These are phyloP conservation scores for Toxonevra muliebris DNA, from an alignment of 2,888 invertebrate species.

Conservation along the genomic window DNA sequence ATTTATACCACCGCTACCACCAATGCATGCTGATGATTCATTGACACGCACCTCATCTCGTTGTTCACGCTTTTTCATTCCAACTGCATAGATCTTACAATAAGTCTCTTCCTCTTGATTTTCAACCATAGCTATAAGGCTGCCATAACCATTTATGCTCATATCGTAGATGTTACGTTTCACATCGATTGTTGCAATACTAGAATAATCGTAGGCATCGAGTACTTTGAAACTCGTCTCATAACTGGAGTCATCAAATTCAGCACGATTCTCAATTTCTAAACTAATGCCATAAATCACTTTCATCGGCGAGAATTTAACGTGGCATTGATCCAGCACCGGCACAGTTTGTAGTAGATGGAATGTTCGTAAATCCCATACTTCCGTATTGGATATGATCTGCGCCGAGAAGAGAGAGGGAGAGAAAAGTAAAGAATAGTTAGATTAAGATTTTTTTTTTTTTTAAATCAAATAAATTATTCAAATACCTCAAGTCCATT, in stretches of 20 bases:
- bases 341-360: constrained; percentile 94
- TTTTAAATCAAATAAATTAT: neutral
- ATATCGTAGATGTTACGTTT: constrained; percentile 89
- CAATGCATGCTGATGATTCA: constrained; percentile 25
- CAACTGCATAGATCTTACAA: constrained; percentile 92
- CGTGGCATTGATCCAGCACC: constrained; percentile 86
- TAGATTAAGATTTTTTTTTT: no score
- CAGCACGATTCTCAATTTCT: constrained; percentile 76
- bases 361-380: constrained; percentile 97
- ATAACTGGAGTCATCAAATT: constrained; percentile 72
- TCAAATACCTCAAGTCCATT: constrained; percentile 86
- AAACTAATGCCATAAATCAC: constrained; percentile 88
- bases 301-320: constrained; percentile 86
- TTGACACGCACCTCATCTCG: constrained; percentile 78
- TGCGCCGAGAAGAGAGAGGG: constrained; percentile 53
- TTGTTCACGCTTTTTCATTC: constrained; percentile 84
- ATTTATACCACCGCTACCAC: constrained; percentile 27
- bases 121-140: constrained; percentile 90
- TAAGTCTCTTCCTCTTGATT: constrained; percentile 88
- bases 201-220: constrained; percentile 93
- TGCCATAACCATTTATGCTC: constrained; percentile 83
- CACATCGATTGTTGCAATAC: constrained; percentile 94
- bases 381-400: constrained; percentile 97
- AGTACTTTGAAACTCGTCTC: constrained; percentile 91
- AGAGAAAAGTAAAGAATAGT: constrained; percentile 9